Evolutionary conservation across 2,797 vertebrate species (phyloP), one percentile per base, ranked within the genome.

Genomic region (Taeniopygia guttata): DNA sequence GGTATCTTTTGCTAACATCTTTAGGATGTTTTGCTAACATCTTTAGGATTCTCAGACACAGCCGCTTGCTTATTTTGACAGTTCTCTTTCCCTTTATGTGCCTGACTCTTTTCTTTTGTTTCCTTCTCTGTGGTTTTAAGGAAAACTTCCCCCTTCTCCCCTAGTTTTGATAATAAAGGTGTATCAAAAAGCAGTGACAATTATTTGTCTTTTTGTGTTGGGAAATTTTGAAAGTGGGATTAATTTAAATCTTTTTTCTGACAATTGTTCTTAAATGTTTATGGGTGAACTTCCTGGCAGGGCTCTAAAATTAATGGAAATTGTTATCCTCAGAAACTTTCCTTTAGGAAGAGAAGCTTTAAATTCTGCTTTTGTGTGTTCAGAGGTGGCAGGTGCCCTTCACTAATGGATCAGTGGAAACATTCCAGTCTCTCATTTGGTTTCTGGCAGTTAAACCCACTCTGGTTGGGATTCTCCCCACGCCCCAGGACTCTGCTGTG

Each of bases 401-500:
- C 17, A 2, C 14, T 23, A 7, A 55, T 10, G 16, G 16, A 16
- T 23, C 9, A 7, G 42, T 38, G 73, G 60, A 40, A 81, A 18
- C 11, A 8, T 60, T 51, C 15, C 49, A 42, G 14, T 46, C 11
- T 64, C 13, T 76, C 30, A 1, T 21, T 92, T 73, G 40, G 11
- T 25, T 87, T 26, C 68, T 85, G 66, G 27, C 38, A 85, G 30
- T 85, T 77, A 16, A 68, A 60, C 8, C 2, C 11, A 1, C 9
- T 2, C n/a, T 62, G 76, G 3, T 56, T 82, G 67, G 36, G 42
- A 9, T 82, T 87, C 21, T 79, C 19, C 46, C 32, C 30, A 6
- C 0, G 0, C 15, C 13, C 18, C 3, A 25, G 67, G 32, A 7
- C 86, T 56, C 23, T n/a, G 36, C 7, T 13, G 42, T 36, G 25